Base-by-base conservation (phyloP, 2,888 invertebrate species). In the Zygothrica quintamaculata region DNA sequence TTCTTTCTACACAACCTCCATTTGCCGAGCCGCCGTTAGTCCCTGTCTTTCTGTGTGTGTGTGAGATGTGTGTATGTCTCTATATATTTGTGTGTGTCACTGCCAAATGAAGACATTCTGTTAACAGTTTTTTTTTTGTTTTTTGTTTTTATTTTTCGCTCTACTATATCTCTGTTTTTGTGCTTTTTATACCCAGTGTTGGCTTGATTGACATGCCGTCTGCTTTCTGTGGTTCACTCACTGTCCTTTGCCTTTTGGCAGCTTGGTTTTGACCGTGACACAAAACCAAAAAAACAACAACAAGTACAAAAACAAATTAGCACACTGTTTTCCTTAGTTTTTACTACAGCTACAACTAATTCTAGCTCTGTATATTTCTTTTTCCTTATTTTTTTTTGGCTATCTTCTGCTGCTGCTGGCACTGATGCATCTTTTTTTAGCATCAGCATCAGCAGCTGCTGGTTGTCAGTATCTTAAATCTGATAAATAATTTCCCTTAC, bases 141-240 rank as follows among this genome's bases (percentile, higher is more conserved):
- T 34, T 15, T 42, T 52, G 22, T 31, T 29, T 12, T 43, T 37
- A 25, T 40, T 39, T 48, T 40, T 31, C 29, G 13, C 44, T 36
- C 44, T 48, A 6, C 56, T 58, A 51, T 60, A 51, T 60, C 50
- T 42, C 40, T 55, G 56, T 58, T 73, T 43, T 29, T 16, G 18
- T 40, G 60, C 65, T 48, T 29, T 53, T 33, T 51, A 15, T 59
- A 42, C 47, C 65, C 58, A 65, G 70, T 73, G 70, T 73, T 68
- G 56, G 77, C 71, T 80, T 78, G 84, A 82, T 80, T 82, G 80
- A 80, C 80, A 79, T 65, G 69, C 71, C 69, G 76, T 74, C 84
- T 76, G 75, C 59, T 61, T 70, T 67, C 48, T 60, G 71, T 61
- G 52, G 52, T 46, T 67, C 73, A 53, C 44, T 60, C 47, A 36